phyloP scores from a whole-genome alignment of 2,888 invertebrate species.

The Papilio gigon region DNA sequence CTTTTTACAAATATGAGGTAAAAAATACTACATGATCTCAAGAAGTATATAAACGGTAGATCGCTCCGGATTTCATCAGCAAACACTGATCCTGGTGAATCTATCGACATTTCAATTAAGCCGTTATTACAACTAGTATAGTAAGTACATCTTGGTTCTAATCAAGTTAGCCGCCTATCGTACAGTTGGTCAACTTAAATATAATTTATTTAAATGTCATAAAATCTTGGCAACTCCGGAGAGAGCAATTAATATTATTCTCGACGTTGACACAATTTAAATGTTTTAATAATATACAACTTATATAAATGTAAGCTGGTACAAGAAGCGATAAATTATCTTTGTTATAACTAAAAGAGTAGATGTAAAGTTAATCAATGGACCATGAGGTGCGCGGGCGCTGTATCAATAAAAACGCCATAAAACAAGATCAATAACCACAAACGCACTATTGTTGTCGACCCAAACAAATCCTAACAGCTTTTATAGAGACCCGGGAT shows the following conservation, averaged over 20 bases:
- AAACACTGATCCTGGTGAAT: no score
- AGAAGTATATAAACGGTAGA: no score
- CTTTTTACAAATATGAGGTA: no score
- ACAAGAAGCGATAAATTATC: constrained; percentile 28
- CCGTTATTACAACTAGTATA: no score
- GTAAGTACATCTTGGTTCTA: no score
- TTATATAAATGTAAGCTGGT: not conserved
- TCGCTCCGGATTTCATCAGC: no score
- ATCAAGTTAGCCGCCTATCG: no score
- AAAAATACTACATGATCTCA: no score
- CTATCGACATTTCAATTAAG: no score
- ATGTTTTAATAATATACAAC: not conserved
- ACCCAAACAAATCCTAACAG: constrained; percentile 70
- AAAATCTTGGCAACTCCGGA: not conserved
- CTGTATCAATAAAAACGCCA: constrained; percentile 54
- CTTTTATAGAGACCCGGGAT: constrained; percentile 74
- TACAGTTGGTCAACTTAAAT: no score
- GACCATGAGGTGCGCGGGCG: constrained; percentile 46
- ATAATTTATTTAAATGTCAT: not conserved
- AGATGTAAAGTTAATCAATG: constrained; percentile 51
- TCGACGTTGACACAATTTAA: not conserved
- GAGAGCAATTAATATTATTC: not conserved
- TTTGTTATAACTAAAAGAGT: constrained; percentile 26
- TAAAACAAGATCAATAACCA: constrained; percentile 76
- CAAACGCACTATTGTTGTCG: constrained; percentile 76